A percentile compares a stretch with the other conserved stretches of the same genome.
phyloP scores from a whole-genome alignment of 2,888 invertebrate species.

The Diaperis boleti region DNA sequence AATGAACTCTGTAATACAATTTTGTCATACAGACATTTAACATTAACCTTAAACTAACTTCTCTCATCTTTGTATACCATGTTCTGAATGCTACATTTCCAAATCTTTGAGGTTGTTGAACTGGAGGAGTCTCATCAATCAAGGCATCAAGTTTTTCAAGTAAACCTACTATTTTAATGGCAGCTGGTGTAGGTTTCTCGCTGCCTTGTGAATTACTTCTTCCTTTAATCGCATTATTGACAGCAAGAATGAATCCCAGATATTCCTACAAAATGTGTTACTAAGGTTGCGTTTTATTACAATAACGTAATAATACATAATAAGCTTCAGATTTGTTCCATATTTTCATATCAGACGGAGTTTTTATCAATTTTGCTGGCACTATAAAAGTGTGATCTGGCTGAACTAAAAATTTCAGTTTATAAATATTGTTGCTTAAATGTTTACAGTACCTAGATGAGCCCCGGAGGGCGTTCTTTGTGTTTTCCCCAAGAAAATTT shows the following conservation, averaged over 20 bases:
- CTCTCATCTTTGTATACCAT: constrained; percentile 80
- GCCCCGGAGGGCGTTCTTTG: too few species aligned
- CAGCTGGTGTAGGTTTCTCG: constrained; percentile 72
- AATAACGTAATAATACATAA: constrained; percentile 69
- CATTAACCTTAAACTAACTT: constrained; percentile 54
- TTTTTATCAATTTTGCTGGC: constrained; percentile 76
- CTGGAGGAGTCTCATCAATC: constrained; percentile 87
- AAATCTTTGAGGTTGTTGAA: constrained; percentile 95
- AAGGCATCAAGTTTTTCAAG: constrained; percentile 79
- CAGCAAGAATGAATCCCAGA: constrained; percentile 86
- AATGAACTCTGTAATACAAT: constrained; percentile 69
- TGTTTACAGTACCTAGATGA: too few species aligned
- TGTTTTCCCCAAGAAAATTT: too few species aligned
- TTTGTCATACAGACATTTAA: neutral
- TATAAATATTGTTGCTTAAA: neutral
- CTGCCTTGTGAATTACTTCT: constrained; percentile 72
- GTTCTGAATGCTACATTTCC: constrained; percentile 93
- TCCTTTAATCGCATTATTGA: constrained; percentile 88
- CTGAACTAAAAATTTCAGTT: constrained; percentile 60
- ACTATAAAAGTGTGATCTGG: constrained; percentile 73
- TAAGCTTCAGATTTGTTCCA: constrained; percentile 92
- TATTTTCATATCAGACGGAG: constrained; percentile 76
- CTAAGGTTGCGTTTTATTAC: neutral
- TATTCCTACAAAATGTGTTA: constrained; percentile 73
- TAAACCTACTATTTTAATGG: constrained; percentile 74